Percentiles rank a stretch among this genome's conserved stretches.
Evolutionary conservation across 35 echinoderm and acorn worm genomes (phyloP).

Genomic region (Holothuria glaberrima): DNA sequence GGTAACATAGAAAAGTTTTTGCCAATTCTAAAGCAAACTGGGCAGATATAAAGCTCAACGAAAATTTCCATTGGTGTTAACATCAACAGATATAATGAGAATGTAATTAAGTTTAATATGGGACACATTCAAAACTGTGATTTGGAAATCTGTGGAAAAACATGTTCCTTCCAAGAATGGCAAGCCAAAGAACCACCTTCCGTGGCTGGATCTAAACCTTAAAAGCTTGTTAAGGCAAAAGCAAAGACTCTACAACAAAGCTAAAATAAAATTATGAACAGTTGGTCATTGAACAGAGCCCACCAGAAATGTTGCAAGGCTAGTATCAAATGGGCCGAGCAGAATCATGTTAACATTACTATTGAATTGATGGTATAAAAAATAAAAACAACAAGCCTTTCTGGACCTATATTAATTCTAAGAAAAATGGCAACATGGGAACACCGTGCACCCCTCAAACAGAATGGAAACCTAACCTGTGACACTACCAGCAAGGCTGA

Average conservation of each 20-base stretch:
- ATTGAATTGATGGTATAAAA: background rate
- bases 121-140: too few species aligned
- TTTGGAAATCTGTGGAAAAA: too few species aligned
- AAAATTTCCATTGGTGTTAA: too few species aligned
- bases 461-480: constrained; percentile 11
- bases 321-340: too few species aligned
- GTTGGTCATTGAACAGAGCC: background rate
- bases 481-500: constrained; percentile 31
- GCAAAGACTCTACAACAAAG: too few species aligned
- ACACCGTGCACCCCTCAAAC: background rate
- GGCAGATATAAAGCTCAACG: background rate
- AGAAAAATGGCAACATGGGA: constrained; percentile 25
- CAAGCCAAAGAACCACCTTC: background rate
- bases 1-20: constrained; percentile 29
- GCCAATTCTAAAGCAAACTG: constrained; percentile 50
- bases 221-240: background rate
- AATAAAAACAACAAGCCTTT: too few species aligned
- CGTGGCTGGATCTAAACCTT: background rate
- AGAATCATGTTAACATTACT: background rate
- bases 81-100: too few species aligned
- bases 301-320: constrained; percentile 21
- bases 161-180: too few species aligned
- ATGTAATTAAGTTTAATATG: too few species aligned
- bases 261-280: background rate
- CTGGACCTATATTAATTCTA: too few species aligned